phyloP scores from a whole-genome alignment of 2,113 vertebrate species.

The Podarcis raffonei region DNA sequence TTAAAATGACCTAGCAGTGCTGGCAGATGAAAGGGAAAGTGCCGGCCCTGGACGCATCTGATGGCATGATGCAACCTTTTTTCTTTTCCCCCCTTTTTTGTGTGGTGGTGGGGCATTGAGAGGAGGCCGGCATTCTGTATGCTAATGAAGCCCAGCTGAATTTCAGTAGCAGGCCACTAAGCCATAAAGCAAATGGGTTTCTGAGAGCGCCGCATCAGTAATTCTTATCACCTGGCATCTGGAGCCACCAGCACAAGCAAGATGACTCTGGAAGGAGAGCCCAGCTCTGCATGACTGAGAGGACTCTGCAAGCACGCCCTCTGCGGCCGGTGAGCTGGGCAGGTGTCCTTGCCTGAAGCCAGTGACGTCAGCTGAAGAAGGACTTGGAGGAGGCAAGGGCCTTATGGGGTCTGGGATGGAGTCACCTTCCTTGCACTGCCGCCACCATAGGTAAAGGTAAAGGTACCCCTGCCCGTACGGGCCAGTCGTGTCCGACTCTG shows the following conservation, averaged over 20 bases:
- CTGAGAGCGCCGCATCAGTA: conserved; percentile 41
- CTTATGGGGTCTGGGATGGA: no score
- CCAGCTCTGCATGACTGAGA: neutral
- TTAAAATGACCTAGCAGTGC: conserved; percentile 28
- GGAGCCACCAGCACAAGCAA: conserved; percentile 25
- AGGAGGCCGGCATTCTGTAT: conserved; percentile 27
- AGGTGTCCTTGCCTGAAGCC: conserved; percentile 40
- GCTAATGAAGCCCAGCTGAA: conserved; percentile 52
- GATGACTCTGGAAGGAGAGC: conserved; percentile 39
- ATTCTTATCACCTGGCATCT: conserved; percentile 59
- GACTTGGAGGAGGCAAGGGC: neutral
- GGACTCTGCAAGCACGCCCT: neutral
- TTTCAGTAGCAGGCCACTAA: conserved; percentile 40
- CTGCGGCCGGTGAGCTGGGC: neutral
- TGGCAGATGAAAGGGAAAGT: conserved; percentile 40
- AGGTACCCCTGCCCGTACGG: no score
- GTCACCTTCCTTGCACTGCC: neutral
- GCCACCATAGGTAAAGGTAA: no score
- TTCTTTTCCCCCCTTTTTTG: neutral
- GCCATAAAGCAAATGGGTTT: conserved; percentile 53
- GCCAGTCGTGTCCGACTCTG: no score
- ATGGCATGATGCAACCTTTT: neutral
- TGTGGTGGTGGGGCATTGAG: neutral
- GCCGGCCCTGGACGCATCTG: neutral
- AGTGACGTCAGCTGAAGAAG: neutral